Base-by-base conservation (phyloP, 2,888 invertebrate species). In the Scaptomyza tumidula region DNA sequence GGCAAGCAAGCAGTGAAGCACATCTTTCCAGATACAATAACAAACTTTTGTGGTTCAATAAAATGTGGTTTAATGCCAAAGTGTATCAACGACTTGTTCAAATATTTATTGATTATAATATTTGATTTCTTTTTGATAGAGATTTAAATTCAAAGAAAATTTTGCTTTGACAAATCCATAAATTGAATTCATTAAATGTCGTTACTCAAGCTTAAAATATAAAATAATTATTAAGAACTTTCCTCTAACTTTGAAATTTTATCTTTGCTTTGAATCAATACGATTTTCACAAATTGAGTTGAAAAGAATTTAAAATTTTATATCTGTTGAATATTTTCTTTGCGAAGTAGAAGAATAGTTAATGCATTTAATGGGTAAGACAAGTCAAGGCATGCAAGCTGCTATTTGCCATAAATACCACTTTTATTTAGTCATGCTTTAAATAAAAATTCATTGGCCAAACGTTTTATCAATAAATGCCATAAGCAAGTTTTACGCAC, bases 391-490 rank as follows among this genome's bases (percentile, higher is more conserved):
- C 46, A 33, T 57, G 67, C 66, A 46, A 71, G 49, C 58, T 59
- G 43, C 35, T 39, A 35, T 61, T 29, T 75, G 45, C 27, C 31
- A 56, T 78, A 57, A 65, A 82, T 64, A 69, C 35, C 61, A 61
- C 9, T 68, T 86, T 78, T 64, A 54, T 55, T 61, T 45, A 49
- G 69, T 48, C 41, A 48, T 53, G 55, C 67, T 67, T 75, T 64
- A 81, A 87, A 82, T 82, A 87, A 75, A 79, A 85, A 82, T 82
- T 87, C 86, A 82, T 82, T 75, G 80, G 80, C 69, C 77, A 76
- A 83, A 86, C 83, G 87, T 75, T 87, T 87, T 83, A 83, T 82
- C 88, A 82, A 88, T 88, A 83, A 88, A 87, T 87, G 83, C 86
- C 83, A 77, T 65, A 70, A 74, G 86, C 76, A 86, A 83, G 86